Percentiles rank a stretch among this genome's conserved stretches.
phyloP scores from a whole-genome alignment of 2,797 vertebrate species.

The Knipowitschia caucasica region DNA sequence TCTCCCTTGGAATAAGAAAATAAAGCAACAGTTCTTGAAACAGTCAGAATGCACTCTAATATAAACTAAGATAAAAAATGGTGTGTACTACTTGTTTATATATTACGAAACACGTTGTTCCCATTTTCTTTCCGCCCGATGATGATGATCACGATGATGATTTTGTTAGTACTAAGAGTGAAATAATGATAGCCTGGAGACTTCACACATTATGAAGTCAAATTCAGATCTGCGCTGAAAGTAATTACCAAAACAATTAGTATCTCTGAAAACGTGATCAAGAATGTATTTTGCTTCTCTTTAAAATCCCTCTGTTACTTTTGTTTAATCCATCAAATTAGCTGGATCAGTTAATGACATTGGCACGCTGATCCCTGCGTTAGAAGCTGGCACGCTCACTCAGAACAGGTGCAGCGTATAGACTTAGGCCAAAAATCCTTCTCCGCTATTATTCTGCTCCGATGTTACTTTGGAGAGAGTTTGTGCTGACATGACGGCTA shows the following conservation, averaged over 20 bases:
- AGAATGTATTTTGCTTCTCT: neutral
- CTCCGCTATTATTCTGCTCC: slow-evolving; percentile 14
- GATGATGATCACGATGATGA: too few species aligned
- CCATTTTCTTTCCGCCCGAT: neutral
- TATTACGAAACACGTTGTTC: neutral
- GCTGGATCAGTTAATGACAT: neutral
- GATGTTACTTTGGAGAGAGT: slow-evolving; percentile 9
- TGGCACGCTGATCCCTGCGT: slow-evolving; percentile 24
- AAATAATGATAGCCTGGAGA: neutral
- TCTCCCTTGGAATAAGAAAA: too few species aligned
- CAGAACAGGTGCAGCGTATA: slow-evolving; percentile 23
- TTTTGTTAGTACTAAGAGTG: neutral
- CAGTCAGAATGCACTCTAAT: too few species aligned
- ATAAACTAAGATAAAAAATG: too few species aligned
- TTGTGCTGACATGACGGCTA: slow-evolving; percentile 12
- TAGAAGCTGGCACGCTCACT: slow-evolving; percentile 23
- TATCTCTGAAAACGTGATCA: neutral
- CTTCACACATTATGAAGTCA: neutral
- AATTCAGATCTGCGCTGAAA: neutral
- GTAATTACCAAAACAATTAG: neutral
- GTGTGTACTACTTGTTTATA: too few species aligned
- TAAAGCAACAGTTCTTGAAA: too few species aligned
- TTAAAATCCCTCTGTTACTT: neutral
- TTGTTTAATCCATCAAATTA: slow-evolving; percentile 1
- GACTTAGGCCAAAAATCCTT: slow-evolving; percentile 12